Base-by-base conservation (phyloP, 2,113 vertebrate species). In the Mugil cephalus region DNA sequence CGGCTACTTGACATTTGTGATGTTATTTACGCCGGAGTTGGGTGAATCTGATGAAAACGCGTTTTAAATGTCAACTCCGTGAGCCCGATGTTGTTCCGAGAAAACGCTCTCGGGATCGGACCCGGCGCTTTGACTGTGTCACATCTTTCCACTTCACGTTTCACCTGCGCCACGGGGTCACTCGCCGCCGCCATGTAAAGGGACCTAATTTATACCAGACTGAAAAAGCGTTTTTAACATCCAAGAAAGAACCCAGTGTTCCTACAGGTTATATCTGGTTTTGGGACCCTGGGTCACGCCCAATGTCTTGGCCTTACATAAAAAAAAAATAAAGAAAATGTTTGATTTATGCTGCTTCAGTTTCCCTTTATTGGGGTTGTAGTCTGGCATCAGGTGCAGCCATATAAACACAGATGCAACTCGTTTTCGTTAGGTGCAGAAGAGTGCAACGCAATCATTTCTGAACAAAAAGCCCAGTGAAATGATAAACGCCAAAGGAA, bases 41-140 rank as follows among this genome's bases (percentile, higher is more conserved):
- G 59, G 62, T 58, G 39, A 69, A 78, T 79, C 73, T 60, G 65
- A 67, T 84, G 62, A 30, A 9, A 66, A 55, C 13, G 17, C 35
- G 40, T 51, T 82, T 39, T 51, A 83, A 87, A 85, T 74, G 71
- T 83, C 85, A 79, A 2, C 64, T 38, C 21, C 13, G 42, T 67
- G 54, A 38, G 40, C 4, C 24, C n/a, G 15, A 30, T 35, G 45
- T 59, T 53, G 38, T 45, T 51, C 30, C 18, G 46, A 63, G 46
- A 42, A n/a, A 18, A 58, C 59, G 8, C n/a, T 19, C 38, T 15
- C 12, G 10, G 1, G 13, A 59, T 47, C 46, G 42, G 18, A 48
- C 3, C 8, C 1, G 40, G 38, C 39, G 13, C 24, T 43, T 69
- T 35, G 50, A 13, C 36, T 65, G 71, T 58, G n/a, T 54, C 51